Conservation (phyloP, 2,113 vertebrate species). For the Toxostoma redivivum region DNA sequence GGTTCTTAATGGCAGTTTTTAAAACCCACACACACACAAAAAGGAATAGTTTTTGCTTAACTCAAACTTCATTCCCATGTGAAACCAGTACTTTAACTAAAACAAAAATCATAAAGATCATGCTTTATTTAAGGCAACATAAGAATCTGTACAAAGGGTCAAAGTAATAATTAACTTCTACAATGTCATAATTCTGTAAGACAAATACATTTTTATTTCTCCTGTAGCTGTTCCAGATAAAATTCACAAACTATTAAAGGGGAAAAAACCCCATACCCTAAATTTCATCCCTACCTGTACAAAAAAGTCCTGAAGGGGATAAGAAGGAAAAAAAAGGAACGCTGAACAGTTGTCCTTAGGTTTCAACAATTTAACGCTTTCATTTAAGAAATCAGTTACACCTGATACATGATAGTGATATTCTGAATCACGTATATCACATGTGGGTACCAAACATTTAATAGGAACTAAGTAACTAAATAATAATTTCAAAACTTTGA, state of each 20-base stretch:
- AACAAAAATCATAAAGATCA: neutral
- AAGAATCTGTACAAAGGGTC: neutral
- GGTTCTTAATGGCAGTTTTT: neutral
- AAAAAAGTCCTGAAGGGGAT: neutral
- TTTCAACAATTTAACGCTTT: neutral
- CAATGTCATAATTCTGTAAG: neutral
- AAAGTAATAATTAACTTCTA: conserved; percentile 47
- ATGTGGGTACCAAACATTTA: neutral
- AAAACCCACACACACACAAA: neutral
- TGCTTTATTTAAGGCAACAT: neutral
- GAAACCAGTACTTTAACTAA: neutral
- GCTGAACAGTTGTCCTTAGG: neutral
- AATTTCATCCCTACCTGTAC: neutral
- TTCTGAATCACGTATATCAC: neutral
- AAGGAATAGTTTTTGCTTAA: neutral
- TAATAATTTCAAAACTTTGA: neutral
- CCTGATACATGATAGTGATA: neutral
- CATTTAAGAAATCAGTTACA: neutral
- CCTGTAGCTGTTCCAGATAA: neutral
- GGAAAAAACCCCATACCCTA: neutral
- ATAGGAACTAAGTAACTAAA: neutral
- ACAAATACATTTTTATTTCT: neutral
- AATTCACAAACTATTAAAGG: neutral
- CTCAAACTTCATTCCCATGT: neutral
- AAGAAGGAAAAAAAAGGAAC: neutral